Conservation (phyloP, 2,888 invertebrate species). For the Parelbella ahira region DNA sequence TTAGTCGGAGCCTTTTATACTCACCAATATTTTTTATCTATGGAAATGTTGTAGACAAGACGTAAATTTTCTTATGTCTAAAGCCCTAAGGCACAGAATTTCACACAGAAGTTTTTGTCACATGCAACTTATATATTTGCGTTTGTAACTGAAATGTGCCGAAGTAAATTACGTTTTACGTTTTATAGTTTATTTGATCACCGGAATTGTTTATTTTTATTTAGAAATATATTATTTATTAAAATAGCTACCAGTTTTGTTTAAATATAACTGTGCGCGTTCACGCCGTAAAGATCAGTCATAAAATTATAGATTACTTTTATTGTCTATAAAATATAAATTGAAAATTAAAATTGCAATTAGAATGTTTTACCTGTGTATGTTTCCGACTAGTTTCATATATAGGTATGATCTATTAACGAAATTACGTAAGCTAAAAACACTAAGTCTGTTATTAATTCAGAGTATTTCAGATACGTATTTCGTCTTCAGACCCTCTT, state of each 20-base stretch:
- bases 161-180: conserved; percentile 53
- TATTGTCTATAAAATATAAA: background rate
- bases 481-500: no score
- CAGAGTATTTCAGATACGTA: no score
- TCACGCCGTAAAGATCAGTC: background rate
- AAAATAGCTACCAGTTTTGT: conserved; percentile 13
- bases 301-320: conserved; percentile 1
- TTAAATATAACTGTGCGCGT: background rate
- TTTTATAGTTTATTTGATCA: conserved; percentile 73
- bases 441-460: no score
- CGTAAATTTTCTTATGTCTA: conserved; percentile 1
- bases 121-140: background rate
- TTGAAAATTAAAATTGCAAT: no score
- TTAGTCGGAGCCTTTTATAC: conserved; percentile 47
- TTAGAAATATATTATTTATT: conserved; percentile 12
- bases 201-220: conserved; percentile 26
- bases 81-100: background rate
- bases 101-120: background rate
- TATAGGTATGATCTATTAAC: no score
- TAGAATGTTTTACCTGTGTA: no score
- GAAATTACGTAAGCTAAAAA: no score
- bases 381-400: no score
- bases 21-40: conserved; percentile 12
- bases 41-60: no score
- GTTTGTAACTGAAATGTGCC: conserved; percentile 44